Percentiles rank a stretch among this genome's conserved stretches.
phyloP scores from a whole-genome alignment of 2,113 vertebrate genomes.

The Agelaius tricolor region DNA sequence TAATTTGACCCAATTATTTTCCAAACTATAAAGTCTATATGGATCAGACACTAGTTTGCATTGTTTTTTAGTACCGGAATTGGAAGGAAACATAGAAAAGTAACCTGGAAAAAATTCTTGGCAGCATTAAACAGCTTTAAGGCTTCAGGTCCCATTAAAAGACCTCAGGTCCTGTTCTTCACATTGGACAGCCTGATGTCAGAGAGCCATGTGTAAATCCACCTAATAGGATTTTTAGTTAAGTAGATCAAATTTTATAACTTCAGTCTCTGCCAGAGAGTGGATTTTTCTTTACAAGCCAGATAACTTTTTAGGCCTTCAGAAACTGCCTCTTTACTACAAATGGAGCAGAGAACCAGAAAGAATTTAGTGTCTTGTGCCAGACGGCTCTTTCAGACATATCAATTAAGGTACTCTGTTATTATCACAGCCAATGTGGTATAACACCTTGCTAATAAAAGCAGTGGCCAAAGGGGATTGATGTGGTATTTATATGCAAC shows the following conservation, averaged over 20 bases:
- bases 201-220: constrained; percentile 28
- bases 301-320: constrained; percentile 26
- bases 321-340: neutral
- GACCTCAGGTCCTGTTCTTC: neutral
- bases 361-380: neutral
- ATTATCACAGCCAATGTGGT: neutral
- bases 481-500: neutral
- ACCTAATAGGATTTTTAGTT: constrained; percentile 61
- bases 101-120: neutral
- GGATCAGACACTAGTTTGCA: neutral
- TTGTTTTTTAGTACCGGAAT: neutral
- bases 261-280: neutral
- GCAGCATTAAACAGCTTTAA: constrained; percentile 4
- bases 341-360: neutral
- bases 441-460: neutral
- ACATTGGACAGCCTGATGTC: neutral
- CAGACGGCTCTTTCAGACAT: neutral
- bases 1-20: neutral
- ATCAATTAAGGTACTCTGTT: neutral
- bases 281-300: constrained; percentile 21
- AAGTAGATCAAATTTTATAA: constrained; percentile 58
- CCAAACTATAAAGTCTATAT: neutral
- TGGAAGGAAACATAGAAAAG: neutral
- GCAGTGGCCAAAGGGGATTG: neutral
- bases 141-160: constrained; percentile 17